A percentile compares a stretch with the other conserved stretches of the same genome.
These are phyloP conservation scores for Heloderma charlesbogerti DNA, from an alignment of 2,113 vertebrate genomes.

Conservation along the genomic window DNA sequence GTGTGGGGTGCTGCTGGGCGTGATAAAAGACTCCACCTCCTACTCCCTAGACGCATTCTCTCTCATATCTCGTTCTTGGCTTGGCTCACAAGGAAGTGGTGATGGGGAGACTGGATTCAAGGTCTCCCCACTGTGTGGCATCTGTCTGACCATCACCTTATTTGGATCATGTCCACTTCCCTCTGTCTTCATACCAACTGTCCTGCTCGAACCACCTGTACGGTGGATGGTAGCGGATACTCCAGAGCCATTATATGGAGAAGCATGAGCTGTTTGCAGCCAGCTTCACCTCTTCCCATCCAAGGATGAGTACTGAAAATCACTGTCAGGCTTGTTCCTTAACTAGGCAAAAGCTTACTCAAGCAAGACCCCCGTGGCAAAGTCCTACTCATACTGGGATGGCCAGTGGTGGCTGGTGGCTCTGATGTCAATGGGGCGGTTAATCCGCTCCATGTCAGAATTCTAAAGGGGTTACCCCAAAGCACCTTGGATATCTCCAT, in stretches of 20 bases:
- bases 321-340: fast-evolving
- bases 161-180: constrained; percentile 65
- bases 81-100: neutral
- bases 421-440: too few species aligned
- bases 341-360: neutral
- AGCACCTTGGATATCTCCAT: too few species aligned
- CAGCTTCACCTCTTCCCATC: neutral
- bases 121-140: constrained; percentile 60
- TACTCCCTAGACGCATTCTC: neutral
- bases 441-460: too few species aligned
- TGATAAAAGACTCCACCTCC: neutral
- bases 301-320: neutral
- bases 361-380: neutral
- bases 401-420: neutral
- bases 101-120: constrained; percentile 37
- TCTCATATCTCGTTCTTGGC: neutral
- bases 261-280: constrained; percentile 5
- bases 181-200: constrained; percentile 71
- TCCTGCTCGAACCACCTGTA: constrained; percentile 72
- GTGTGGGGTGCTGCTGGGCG: neutral
- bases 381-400: neutral
- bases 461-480: too few species aligned
- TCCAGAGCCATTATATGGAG: constrained; percentile 46
- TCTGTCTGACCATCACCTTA: constrained; percentile 72
- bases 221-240: constrained; percentile 37